These are phyloP conservation scores for Piezodorus guildinii DNA, from an alignment of 1,140 invertebrate species.

Conservation along the genomic window DNA sequence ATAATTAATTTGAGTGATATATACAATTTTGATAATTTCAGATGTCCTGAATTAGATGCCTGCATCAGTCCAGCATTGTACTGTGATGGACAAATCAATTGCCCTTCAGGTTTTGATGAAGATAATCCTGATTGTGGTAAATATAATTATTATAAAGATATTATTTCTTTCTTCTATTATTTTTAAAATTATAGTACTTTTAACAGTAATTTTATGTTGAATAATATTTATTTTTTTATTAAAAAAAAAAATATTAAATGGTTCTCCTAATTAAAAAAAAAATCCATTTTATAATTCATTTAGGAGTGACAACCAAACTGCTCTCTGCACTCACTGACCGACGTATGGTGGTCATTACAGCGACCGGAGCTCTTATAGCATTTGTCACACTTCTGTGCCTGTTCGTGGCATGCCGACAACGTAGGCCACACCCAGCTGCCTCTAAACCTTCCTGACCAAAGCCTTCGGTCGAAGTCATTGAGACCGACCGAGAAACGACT, in stretches of 20 bases:
- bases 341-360: constrained; percentile 35
- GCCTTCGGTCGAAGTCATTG: constrained; percentile 78
- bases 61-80: constrained; percentile 73
- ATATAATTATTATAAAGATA: no score
- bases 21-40: constrained; percentile 27
- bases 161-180: no score
- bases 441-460: constrained; percentile 61
- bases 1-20: no score
- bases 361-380: constrained; percentile 21
- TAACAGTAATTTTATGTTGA: no score
- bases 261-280: no score
- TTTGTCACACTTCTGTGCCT: constrained; percentile 17
- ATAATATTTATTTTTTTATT: no score
- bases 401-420: constrained; percentile 33
- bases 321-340: constrained; percentile 30
- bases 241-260: no score
- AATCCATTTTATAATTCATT: background rate
- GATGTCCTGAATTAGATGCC: constrained; percentile 78
- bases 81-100: constrained; percentile 76
- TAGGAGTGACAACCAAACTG: constrained; percentile 37
- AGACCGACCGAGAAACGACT: constrained; percentile 77
- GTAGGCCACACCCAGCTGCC: constrained; percentile 37
- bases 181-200: no score
- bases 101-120: constrained; percentile 75
- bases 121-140: constrained; percentile 52